A percentile compares a stretch with the other conserved stretches of the same genome.
Conservation (phyloP, 2,888 invertebrate genomes). For the Pheosia gnoma region DNA sequence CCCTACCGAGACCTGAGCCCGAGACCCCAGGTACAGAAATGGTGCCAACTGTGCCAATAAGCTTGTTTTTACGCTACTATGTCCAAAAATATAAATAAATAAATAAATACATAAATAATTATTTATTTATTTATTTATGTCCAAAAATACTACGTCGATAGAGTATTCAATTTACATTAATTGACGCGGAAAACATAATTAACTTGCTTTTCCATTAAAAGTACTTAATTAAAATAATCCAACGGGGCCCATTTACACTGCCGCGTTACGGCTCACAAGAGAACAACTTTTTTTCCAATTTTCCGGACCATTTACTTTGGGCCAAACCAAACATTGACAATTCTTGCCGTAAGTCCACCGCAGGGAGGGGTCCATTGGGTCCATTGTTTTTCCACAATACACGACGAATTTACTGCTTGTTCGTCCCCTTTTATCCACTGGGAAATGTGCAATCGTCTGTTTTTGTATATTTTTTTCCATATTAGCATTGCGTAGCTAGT, state of each 20-base stretch:
- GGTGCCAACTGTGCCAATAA: no score
- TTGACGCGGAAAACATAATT: background rate
- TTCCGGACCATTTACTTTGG: constrained; percentile 1
- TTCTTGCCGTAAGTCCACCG: background rate
- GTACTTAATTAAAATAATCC: background rate
- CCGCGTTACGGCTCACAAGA: background rate
- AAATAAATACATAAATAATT: no score
- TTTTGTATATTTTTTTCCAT: no score
- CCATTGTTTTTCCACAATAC: constrained; percentile 2
- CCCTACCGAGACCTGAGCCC: no score
- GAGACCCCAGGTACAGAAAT: no score
- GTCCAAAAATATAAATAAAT: no score
- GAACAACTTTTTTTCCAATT: background rate
- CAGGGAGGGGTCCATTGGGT: background rate
- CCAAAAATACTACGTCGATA: no score
- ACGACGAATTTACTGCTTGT: constrained; percentile 1
- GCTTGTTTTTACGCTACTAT: no score
- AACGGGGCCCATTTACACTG: background rate
- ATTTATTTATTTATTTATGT: no score
- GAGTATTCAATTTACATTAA: no score
- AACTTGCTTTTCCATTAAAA: background rate
- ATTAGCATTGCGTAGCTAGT: no score
- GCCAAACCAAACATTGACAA: background rate
- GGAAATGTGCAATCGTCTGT: background rate
- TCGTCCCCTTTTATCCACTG: background rate